Percentiles rank a stretch among this genome's conserved stretches.
phyloP scores from a whole-genome alignment of 2,113 vertebrate species.

The Thermophis baileyi region DNA sequence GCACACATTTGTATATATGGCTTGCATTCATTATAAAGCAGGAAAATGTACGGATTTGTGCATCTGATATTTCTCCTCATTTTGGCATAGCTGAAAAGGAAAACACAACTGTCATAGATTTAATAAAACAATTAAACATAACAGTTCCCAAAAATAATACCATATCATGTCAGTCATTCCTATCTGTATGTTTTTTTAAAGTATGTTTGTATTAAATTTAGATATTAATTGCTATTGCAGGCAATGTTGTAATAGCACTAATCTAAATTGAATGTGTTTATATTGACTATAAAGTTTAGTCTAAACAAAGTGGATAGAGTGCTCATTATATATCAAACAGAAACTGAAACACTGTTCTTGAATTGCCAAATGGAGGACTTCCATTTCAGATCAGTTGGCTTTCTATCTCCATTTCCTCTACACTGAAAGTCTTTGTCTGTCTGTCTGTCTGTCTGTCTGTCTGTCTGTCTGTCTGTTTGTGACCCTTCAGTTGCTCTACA shows the following conservation, averaged over 20 bases:
- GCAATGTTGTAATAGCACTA: constrained; percentile 17
- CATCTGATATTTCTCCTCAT: constrained; percentile 20
- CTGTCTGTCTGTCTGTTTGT: too few relatives aligned
- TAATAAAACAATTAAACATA: constrained; percentile 53
- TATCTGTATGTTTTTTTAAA: constrained; percentile 22
- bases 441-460: too few relatives aligned
- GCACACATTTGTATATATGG: constrained; percentile 51
- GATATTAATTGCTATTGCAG: constrained; percentile 11
- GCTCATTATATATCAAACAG: background rate
- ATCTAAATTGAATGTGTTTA: background rate
- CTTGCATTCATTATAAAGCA: constrained; percentile 46
- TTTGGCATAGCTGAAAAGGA: constrained; percentile 27
- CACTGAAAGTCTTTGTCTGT: too few relatives aligned
- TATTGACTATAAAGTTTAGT: constrained; percentile 11
- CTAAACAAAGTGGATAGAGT: constrained; percentile 20
- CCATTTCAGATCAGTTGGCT: background rate
- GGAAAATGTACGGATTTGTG: constrained; percentile 13
- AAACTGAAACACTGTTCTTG: background rate
- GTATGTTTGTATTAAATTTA: background rate
- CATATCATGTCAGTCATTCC: constrained; percentile 26
- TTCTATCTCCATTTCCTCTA: background rate
- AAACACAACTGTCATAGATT: constrained; percentile 38
- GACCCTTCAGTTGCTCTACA: too few relatives aligned
- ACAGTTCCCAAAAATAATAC: constrained; percentile 17
- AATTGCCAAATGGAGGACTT: background rate